Percentiles rank a stretch among this genome's conserved stretches.
Conservation (phyloP, 2,113 vertebrate genomes). For the Ameiurus melas region DNA sequence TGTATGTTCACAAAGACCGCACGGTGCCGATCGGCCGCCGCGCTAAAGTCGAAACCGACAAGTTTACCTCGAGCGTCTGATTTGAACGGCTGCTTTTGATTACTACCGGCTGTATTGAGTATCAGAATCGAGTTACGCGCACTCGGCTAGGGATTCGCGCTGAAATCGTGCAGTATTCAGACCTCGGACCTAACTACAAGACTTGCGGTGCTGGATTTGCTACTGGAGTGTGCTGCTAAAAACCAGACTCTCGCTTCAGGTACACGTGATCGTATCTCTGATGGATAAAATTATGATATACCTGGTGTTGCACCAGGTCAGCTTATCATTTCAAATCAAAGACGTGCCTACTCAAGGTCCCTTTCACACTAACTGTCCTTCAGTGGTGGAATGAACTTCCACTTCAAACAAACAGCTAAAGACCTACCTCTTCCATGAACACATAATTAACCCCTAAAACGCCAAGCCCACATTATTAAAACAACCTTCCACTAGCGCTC, state of each 20-base stretch:
- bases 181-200: neutral
- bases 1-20: neutral
- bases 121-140: neutral
- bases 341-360: too few species aligned
- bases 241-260: neutral
- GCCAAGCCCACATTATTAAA: too few species aligned
- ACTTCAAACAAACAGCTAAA: too few species aligned
- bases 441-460: too few species aligned
- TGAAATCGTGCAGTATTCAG: neutral
- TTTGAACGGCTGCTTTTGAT: neutral
- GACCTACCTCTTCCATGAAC: too few species aligned
- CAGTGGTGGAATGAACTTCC: too few species aligned
- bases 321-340: neutral
- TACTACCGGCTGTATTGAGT: neutral
- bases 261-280: too few species aligned
- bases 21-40: neutral
- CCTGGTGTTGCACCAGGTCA: neutral
- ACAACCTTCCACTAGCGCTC: too few species aligned
- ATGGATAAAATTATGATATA: neutral
- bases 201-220: neutral
- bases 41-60: neutral
- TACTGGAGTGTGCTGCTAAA: neutral
- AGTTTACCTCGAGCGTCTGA: neutral
- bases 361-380: too few species aligned
- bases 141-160: neutral